Percentiles rank a stretch among this genome's conserved stretches.
phyloP scores from a whole-genome alignment of 1,140 invertebrate species.

The Bicyclus anynana region DNA sequence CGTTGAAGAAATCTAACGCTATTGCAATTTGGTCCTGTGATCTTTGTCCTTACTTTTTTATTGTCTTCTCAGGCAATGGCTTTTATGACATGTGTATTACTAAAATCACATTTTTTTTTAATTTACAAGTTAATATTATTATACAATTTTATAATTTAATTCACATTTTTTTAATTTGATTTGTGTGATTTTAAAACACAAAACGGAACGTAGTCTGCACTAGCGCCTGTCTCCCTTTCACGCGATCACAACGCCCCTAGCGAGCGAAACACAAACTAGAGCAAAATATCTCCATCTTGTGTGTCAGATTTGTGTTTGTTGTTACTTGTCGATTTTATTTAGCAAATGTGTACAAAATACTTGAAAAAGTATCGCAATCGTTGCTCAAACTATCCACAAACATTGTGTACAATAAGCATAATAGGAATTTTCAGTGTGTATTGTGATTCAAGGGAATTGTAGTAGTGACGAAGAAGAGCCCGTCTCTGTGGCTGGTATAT shows the following conservation, averaged over 20 bases:
- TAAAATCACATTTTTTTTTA: neutral
- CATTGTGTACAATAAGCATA: conserved; percentile 29
- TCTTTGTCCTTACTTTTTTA: neutral
- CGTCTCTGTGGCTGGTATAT: conserved; percentile 75
- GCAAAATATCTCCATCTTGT: conserved; percentile 77
- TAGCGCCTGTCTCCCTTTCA: conserved; percentile 40
- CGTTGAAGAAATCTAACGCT: conserved; percentile 22
- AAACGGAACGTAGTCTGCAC: conserved; percentile 46
- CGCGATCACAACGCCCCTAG: conserved; percentile 49
- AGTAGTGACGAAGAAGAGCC: conserved; percentile 72
- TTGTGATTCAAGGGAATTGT: conserved; percentile 51
- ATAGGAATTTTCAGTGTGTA: conserved; percentile 31
- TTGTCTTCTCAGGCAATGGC: neutral
- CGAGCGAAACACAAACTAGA: conserved; percentile 60
- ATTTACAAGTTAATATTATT: neutral
- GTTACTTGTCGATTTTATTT: conserved; percentile 68
- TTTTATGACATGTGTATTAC: neutral
- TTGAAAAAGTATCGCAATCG: conserved; percentile 47
- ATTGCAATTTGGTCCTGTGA: neutral
- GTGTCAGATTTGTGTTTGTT: conserved; percentile 78
- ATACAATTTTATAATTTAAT: neutral
- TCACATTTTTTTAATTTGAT: neutral
- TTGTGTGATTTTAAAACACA: conserved; percentile 2
- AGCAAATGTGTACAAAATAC: conserved; percentile 55
- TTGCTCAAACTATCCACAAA: conserved; percentile 28